phyloP scores from a whole-genome alignment of 2,797 vertebrate species.

The Trachops cirrhosus region DNA sequence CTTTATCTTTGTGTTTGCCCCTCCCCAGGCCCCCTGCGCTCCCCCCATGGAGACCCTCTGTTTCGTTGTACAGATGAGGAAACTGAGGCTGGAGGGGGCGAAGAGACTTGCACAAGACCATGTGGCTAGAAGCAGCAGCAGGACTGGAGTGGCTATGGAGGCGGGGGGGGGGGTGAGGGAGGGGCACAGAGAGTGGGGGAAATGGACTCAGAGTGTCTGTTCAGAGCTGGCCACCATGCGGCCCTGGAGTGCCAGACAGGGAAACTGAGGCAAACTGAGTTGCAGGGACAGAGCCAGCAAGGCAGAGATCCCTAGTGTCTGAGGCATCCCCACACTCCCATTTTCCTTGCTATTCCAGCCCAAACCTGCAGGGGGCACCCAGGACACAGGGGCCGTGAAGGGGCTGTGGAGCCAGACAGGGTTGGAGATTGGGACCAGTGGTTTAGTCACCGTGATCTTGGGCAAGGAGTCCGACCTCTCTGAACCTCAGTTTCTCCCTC shows the following conservation, averaged over 20 bases:
- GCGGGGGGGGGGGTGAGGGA: too few relatives aligned
- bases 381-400: not conserved
- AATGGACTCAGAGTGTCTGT: too few relatives aligned
- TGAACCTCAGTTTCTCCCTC: not conserved
- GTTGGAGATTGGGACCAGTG: not conserved
- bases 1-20: fast-evolving
- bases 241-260: not conserved
- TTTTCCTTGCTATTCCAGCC: not conserved
- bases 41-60: not conserved
- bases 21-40: fast-evolving
- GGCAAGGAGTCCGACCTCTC: too few relatives aligned
- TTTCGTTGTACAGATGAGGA: not conserved
- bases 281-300: not conserved
- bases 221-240: not conserved
- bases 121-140: not conserved
- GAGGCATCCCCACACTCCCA: not conserved
- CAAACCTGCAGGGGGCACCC: not conserved
- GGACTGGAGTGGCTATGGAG: not conserved
- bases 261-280: not conserved
- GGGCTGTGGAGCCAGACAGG: not conserved
- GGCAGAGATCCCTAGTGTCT: not conserved
- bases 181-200: fast-evolving
- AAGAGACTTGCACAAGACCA: not conserved
- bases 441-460: fast-evolving
- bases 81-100: not conserved